Evolutionary conservation across 2,888 invertebrate species (phyloP), one percentile per base, ranked within the genome.

Genomic region (Stramonita haemastoma): DNA sequence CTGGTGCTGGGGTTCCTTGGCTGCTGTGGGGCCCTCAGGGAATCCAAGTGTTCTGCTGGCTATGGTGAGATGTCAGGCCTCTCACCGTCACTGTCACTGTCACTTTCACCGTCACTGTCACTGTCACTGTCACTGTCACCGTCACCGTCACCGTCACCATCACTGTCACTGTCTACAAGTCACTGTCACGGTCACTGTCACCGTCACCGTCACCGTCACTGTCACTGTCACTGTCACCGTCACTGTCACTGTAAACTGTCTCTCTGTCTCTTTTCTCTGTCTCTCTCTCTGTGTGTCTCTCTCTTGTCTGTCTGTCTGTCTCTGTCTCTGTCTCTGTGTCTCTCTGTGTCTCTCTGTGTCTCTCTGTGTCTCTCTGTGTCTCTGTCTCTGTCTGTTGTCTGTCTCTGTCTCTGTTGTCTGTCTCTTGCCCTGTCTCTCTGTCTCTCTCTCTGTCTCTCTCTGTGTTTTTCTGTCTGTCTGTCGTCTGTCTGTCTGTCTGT

Each of bases 21-120:
- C 6, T 88, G 88, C 29, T 88, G 88, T 36, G 88, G 88, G 0
- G 88, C 88, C 57, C 29, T 83, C 36, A 84, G 46, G 29, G 88
- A 88, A 29, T n/a, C 60, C 29, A 83, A 36, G 17, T 88, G 88
- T 70, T n/a, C 88, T 88, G 6, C 84, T 88, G 83, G 84, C 32
- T 13, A 19, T 60, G n/a, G 88, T 88, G 66, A 84, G 88, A 56
- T 1, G 5, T 60, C 66, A 11, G 19, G 13, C 73, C 11, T 60
- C 66, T 15, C 66, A 11, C 66, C 66, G 22, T 70, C 22, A 1
- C 1, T 1, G 26, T 26, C 70, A 19, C 4, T 2, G 22, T 26
- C 19, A 70, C 4, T 4, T 1, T 70, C 70, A 26, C 1, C 2
- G 73, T 73, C n/a, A 22, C 2, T 19, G 87, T 87, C 26, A 2